Evolutionary conservation across 1,140 invertebrate species (phyloP).

Genomic region (Hesperophylax magnus): DNA sequence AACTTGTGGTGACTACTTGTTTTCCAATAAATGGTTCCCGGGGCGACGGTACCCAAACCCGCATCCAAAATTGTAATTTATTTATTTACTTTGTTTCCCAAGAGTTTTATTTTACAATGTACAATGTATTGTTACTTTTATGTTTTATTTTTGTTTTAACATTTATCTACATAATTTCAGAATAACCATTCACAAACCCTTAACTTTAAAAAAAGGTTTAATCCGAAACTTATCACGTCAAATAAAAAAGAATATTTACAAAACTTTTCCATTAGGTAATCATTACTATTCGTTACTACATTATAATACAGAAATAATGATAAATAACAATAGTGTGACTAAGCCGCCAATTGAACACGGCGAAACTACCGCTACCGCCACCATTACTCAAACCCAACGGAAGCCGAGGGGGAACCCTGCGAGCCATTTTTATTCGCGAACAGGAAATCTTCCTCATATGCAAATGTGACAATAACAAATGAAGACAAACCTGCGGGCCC

Average conservation of each 20-base stretch:
- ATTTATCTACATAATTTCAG: too few relatives aligned
- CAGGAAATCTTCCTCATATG: slow-evolving; percentile 47
- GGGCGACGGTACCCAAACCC: too few relatives aligned
- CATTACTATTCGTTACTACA: neutral
- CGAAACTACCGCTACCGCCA: neutral
- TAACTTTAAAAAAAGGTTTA: too few relatives aligned
- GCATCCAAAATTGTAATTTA: too few relatives aligned
- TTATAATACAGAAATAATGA: neutral
- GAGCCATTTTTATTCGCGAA: slow-evolving; percentile 32
- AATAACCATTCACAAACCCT: too few relatives aligned
- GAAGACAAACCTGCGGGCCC: slow-evolving; percentile 41
- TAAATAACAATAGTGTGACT: neutral
- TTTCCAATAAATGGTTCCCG: too few relatives aligned
- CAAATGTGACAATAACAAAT: slow-evolving; percentile 50
- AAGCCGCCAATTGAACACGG: neutral
- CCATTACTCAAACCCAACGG: slow-evolving; percentile 20
- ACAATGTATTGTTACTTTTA: too few relatives aligned
- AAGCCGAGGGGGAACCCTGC: slow-evolving; percentile 9
- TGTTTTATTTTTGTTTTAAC: too few relatives aligned
- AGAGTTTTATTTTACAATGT: too few relatives aligned
- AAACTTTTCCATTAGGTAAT: neutral
- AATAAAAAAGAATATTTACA: neutral
- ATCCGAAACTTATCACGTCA: neutral
- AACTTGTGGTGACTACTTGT: too few relatives aligned
- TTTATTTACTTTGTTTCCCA: too few relatives aligned